A percentile compares a stretch with the other conserved stretches of the same genome.
These are phyloP conservation scores for Alectoris magna DNA, from an alignment of 2,797 vertebrate species.

Conservation along the genomic window DNA sequence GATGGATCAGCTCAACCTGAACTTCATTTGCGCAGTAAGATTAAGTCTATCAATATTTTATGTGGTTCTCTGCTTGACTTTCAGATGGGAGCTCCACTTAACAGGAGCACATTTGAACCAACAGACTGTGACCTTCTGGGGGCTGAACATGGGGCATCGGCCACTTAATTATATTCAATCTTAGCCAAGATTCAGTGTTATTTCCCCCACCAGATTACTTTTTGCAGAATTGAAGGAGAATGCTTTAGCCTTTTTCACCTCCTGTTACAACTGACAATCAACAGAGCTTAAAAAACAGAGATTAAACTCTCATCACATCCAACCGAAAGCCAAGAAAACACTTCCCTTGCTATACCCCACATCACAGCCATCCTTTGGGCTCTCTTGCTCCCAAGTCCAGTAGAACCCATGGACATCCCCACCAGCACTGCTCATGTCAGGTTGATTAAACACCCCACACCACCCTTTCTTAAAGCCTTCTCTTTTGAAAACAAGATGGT, in stretches of 20 bases:
- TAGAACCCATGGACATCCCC: background rate
- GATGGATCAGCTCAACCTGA: background rate
- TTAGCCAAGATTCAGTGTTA: background rate
- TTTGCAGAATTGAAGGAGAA: conserved; percentile 5
- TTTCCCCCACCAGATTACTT: conserved; percentile 44
- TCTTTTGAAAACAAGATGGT: background rate
- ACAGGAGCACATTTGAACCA: background rate
- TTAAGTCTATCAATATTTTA: conserved; percentile 57
- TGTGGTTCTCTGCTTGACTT: conserved; percentile 12
- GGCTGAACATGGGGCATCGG: background rate
- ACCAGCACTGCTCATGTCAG: background rate
- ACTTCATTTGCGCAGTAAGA: conserved; percentile 26
- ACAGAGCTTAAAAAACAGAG: background rate
- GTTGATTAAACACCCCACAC: background rate
- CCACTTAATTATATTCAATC: background rate
- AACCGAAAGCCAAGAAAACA: background rate
- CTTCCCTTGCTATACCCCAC: background rate
- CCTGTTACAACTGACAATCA: conserved; percentile 10
- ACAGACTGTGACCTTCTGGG: conserved; percentile 12
- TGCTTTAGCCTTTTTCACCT: conserved; percentile 48
- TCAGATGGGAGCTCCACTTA: background rate
- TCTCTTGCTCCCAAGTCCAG: background rate
- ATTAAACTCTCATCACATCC: conserved; percentile 2
- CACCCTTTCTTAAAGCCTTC: background rate
- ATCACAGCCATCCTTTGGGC: background rate